Evolutionary conservation across 1,140 invertebrate species (phyloP).

Genomic region (Drosophila ambigua): DNA sequence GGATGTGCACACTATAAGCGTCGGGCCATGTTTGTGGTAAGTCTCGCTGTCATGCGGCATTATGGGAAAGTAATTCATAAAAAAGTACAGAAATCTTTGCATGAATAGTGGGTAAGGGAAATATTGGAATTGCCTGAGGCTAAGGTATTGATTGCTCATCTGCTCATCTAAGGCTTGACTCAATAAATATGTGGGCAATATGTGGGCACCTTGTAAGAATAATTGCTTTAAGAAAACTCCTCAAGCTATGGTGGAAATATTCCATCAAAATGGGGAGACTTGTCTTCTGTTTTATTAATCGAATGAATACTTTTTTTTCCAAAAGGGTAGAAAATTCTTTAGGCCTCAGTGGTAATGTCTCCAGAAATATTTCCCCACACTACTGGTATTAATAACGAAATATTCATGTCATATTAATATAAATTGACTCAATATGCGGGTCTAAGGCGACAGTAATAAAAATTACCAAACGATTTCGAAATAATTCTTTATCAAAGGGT

Average conservation of each 20-base stretch:
- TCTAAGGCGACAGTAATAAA: background rate
- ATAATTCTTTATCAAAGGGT: background rate
- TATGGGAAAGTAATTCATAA: background rate
- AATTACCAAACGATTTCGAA: background rate
- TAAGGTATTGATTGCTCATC: no score
- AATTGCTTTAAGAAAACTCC: no score
- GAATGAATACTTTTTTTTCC: background rate
- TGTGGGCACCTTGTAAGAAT: no score
- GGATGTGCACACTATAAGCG: slow-evolving; percentile 92
- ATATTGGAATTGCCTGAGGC: no score
- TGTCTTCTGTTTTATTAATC: no score
- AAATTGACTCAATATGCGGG: slow-evolving; percentile 20
- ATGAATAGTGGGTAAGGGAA: no score
- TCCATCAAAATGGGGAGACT: no score
- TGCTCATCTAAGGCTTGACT: no score
- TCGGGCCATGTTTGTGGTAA: slow-evolving; percentile 92
- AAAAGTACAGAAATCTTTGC: background rate
- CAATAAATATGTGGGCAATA: no score
- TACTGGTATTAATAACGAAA: background rate
- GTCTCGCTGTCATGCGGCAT: slow-evolving; percentile 56
- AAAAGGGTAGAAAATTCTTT: background rate
- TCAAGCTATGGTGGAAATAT: no score
- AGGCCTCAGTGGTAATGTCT: background rate
- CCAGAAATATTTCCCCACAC: background rate
- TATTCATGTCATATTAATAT: background rate